These are phyloP conservation scores for Nerophis lumbriciformis DNA, from an alignment of 2,113 vertebrate species.

Conservation along the genomic window DNA sequence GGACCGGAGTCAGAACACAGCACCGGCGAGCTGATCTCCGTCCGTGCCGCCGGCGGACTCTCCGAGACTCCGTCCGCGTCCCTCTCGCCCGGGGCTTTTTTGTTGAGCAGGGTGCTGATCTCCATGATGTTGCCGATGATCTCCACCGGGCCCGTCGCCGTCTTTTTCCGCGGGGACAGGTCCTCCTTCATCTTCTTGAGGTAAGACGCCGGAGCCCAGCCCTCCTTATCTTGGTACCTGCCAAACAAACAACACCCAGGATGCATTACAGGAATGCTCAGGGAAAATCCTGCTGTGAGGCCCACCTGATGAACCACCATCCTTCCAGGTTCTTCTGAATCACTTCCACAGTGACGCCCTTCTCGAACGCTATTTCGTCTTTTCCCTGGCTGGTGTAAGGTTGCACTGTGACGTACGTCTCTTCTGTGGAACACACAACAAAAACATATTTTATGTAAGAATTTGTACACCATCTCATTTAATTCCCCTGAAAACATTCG, in stretches of 20 bases:
- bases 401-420: conserved; percentile 91
- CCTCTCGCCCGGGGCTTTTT: conserved; percentile 86
- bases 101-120: conserved; percentile 96
- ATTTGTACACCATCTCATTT: too few relatives aligned
- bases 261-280: too few relatives aligned
- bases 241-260: neutral
- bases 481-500: neutral
- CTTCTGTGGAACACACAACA: conserved; percentile 72
- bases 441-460: conserved; percentile 9
- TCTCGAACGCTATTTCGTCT: conserved; percentile 94
- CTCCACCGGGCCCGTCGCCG: conserved; percentile 90
- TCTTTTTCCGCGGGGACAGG: conserved; percentile 87
- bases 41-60: conserved; percentile 79
- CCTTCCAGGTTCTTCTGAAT: conserved; percentile 97
- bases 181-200: conserved; percentile 94
- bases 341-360: conserved; percentile 93
- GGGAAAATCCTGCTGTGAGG: neutral
- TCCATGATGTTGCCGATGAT: conserved; percentile 99
- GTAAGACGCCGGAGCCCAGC: conserved; percentile 98
- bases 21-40: conserved; percentile 95
- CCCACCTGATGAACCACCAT: conserved; percentile 98
- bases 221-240: conserved; percentile 95
- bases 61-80: conserved; percentile 78
- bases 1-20: conserved; percentile 69
- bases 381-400: conserved; percentile 87